phyloP scores from a whole-genome alignment of 2,113 vertebrate genomes.

The Psittacula cyanocephala region DNA sequence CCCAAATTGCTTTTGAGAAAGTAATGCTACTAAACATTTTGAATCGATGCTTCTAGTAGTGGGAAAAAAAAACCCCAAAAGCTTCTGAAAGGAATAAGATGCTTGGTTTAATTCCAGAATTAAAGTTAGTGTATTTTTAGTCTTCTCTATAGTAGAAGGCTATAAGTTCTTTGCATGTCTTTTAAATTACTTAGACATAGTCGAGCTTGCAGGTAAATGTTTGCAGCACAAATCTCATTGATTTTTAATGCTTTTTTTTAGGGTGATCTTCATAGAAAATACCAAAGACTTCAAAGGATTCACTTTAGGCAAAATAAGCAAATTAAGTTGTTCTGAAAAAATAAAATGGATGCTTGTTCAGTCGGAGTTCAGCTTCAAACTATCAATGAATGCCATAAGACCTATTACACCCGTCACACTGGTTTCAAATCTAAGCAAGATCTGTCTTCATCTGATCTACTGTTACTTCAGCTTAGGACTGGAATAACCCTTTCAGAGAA shows the following conservation, averaged over 20 bases:
- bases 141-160: background rate
- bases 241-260: constrained; percentile 67
- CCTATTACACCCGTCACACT: constrained; percentile 73
- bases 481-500: constrained; percentile 76
- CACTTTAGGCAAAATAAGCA: background rate
- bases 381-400: constrained; percentile 77
- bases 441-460: constrained; percentile 72
- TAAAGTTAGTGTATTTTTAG: background rate
- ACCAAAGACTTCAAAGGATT: constrained; percentile 18
- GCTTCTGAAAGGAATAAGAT: background rate
- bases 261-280: constrained; percentile 29
- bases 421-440: constrained; percentile 78
- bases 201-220: background rate
- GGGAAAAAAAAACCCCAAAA: background rate
- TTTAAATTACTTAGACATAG: background rate
- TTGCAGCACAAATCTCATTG: constrained; percentile 41
- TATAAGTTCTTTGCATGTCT: background rate
- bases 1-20: background rate
- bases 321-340: constrained; percentile 16
- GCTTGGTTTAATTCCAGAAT: background rate
- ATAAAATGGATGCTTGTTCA: constrained; percentile 77
- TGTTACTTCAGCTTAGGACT: constrained; percentile 79
- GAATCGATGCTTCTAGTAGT: background rate
- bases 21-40: background rate
- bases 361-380: constrained; percentile 79